Evolutionary conservation across 2,888 invertebrate species (phyloP).

Genomic region (Mimumesa dahlbomi): DNA sequence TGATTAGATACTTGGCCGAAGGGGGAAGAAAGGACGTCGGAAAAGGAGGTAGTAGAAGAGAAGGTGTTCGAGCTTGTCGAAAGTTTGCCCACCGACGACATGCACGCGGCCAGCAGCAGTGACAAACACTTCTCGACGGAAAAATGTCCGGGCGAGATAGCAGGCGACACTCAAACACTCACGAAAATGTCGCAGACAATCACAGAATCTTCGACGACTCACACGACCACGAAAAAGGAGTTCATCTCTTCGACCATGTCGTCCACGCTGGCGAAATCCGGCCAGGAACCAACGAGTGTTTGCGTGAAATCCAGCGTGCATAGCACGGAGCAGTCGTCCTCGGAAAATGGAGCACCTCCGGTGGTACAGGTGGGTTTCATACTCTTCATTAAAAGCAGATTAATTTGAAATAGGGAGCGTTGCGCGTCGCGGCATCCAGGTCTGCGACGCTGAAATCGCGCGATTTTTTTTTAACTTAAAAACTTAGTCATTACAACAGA

Average conservation of each 20-base stretch:
- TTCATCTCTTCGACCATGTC: conserved; percentile 74
- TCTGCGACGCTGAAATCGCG: too few species aligned
- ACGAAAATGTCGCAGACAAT: conserved; percentile 77
- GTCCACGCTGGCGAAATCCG: conserved; percentile 65
- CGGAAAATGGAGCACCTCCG: conserved; percentile 76
- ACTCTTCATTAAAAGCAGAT: too few species aligned
- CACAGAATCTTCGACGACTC: conserved; percentile 76
- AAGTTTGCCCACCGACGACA: conserved; percentile 70
- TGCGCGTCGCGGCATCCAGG: too few species aligned
- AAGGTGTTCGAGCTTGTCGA: conserved; percentile 63
- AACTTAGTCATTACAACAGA: too few species aligned
- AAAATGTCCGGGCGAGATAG: conserved; percentile 68
- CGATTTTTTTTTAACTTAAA: too few species aligned
- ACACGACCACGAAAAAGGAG: conserved; percentile 75
- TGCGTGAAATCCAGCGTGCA: conserved; percentile 74
- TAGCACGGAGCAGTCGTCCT: conserved; percentile 71
- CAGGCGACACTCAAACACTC: conserved; percentile 61
- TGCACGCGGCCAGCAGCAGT: conserved; percentile 78
- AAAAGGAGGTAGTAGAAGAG: conserved; percentile 46
- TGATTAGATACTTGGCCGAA: conserved; percentile 69
- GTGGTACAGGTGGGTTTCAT: conserved; percentile 74
- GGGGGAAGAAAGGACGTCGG: conserved; percentile 55
- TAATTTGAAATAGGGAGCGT: too few species aligned
- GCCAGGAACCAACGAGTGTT: conserved; percentile 68
- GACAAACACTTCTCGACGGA: conserved; percentile 77